Conservation (phyloP, 2,113 vertebrate genomes). For the Fukomys damarensis region DNA sequence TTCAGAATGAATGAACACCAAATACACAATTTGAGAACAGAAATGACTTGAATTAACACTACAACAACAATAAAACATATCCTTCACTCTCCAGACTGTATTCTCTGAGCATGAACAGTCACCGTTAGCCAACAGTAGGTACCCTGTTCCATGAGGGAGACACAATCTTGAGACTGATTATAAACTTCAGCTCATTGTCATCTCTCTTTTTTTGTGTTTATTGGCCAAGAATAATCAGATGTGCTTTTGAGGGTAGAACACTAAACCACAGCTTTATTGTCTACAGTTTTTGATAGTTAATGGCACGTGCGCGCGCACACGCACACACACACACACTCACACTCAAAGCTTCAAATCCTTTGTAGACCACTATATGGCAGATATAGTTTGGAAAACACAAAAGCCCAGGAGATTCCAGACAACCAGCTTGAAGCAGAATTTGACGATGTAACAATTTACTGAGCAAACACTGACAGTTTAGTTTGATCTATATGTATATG, state of each 20-base stretch:
- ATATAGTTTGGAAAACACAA: not conserved
- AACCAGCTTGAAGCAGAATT: not conserved
- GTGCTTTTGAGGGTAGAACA: not conserved
- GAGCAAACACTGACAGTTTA: not conserved
- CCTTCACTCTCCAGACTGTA: not conserved
- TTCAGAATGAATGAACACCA: not conserved
- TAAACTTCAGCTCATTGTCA: not conserved
- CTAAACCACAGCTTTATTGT: not conserved
- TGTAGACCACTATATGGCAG: not conserved
- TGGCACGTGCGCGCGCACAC: no score
- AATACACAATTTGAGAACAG: not conserved
- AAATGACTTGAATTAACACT: not conserved
- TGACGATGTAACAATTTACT: not conserved
- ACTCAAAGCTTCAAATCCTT: not conserved
- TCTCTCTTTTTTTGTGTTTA: no score
- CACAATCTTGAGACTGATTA: rapidly evolving
- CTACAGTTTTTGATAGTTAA: not conserved
- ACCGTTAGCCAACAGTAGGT: not conserved
- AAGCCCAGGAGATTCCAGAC: not conserved
- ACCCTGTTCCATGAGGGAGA: not conserved
- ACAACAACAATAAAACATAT: no score
- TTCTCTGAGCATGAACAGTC: not conserved
- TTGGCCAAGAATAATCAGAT: not conserved
- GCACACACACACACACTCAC: no score
- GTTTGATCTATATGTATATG: not conserved